Percentiles rank a stretch among this genome's conserved stretches.
phyloP scores from a whole-genome alignment of 2,113 vertebrate genomes.

The Ctenomys sociabilis region DNA sequence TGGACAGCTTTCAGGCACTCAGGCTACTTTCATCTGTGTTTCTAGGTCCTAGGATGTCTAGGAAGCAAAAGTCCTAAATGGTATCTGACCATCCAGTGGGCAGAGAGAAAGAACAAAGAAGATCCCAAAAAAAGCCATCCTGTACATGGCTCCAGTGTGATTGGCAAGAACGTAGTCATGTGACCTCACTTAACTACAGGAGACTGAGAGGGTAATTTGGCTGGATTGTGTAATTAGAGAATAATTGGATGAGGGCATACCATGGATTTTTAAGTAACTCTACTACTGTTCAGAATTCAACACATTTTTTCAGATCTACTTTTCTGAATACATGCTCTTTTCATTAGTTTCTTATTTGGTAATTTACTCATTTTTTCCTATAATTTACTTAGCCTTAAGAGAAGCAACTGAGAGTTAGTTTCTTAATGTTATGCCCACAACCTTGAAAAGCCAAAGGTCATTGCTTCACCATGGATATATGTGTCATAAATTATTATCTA shows the following conservation, averaged over 20 bases:
- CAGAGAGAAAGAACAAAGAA: neutral
- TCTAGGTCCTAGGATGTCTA: neutral
- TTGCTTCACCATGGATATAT: neutral
- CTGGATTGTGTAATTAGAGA: neutral
- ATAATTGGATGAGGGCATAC: neutral
- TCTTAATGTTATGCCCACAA: neutral
- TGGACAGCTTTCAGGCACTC: neutral
- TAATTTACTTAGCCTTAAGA: constrained; percentile 10
- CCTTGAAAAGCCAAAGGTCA: constrained; percentile 15
- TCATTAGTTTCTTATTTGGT: neutral
- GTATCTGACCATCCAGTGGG: neutral
- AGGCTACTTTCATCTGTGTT: neutral
- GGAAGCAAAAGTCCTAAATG: fast-evolving
- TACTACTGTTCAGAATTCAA: neutral
- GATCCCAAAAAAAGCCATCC: neutral
- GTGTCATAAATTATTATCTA: neutral
- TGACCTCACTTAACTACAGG: neutral
- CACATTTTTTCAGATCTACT: neutral
- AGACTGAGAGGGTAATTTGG: neutral
- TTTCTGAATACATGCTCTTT: neutral
- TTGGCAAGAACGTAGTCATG: neutral
- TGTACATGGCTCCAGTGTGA: neutral
- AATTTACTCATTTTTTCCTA: neutral
- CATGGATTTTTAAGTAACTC: neutral
- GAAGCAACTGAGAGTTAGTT: neutral